Evolutionary conservation across 2,113 vertebrate species (phyloP).

Genomic region (Hemicordylus capensis): DNA sequence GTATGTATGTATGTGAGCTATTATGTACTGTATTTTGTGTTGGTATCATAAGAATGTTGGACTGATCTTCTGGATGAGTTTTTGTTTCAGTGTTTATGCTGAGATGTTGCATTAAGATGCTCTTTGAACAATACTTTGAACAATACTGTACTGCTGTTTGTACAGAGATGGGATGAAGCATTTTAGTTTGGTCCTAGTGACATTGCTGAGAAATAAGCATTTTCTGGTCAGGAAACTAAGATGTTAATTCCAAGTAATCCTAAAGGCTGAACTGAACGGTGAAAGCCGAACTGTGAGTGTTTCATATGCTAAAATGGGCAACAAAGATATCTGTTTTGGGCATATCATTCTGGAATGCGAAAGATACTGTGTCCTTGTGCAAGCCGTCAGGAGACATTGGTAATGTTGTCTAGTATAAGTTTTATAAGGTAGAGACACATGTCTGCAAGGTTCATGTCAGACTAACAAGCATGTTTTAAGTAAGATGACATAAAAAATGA

Average conservation of each 20-base stretch:
- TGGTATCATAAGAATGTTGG: background rate
- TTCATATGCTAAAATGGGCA: background rate
- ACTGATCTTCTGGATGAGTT: background rate
- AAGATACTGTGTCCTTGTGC: constrained; percentile 22
- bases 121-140: background rate
- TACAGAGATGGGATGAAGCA: fast-evolving
- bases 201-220: background rate
- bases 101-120: constrained; percentile 17
- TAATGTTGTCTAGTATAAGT: constrained; percentile 32
- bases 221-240: fast-evolving
- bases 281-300: background rate
- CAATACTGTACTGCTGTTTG: constrained; percentile 1
- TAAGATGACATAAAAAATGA: constrained; percentile 60
- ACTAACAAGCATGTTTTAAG: constrained; percentile 31
- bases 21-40: background rate
- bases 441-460: constrained; percentile 48
- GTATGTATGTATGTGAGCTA: background rate
- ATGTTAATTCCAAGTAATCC: background rate
- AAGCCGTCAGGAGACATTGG: background rate
- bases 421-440: constrained; percentile 26
- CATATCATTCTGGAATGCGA: background rate
- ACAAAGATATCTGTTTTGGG: fast-evolving
- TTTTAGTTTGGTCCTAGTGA: background rate
- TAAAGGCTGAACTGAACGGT: background rate
- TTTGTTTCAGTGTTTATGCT: background rate